Evolutionary conservation across 2,888 invertebrate genomes (phyloP).

Genomic region (Agrotis puta): DNA sequence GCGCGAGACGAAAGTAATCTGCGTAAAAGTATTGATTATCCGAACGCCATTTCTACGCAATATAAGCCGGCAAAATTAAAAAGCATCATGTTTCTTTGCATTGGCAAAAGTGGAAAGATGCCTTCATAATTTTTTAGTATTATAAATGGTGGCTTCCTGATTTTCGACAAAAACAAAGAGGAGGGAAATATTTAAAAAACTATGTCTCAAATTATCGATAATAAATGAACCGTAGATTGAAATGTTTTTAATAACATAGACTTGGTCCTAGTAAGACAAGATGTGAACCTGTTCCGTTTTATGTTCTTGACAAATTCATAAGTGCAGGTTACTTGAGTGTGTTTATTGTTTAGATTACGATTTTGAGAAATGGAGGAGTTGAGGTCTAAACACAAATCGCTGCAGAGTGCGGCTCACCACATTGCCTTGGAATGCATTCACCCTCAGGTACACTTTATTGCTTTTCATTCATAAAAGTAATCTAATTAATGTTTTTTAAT

Average conservation of each 20-base stretch:
- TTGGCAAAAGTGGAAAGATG: no score
- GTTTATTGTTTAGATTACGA: constrained; percentile 9
- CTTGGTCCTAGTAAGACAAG: constrained; percentile 9
- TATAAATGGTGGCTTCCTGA: constrained; percentile 21
- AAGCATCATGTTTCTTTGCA: constrained; percentile 2
- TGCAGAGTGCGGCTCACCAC: constrained; percentile 85
- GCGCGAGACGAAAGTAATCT: constrained; percentile 22
- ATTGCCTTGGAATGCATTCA: constrained; percentile 86
- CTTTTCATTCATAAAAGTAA: background rate
- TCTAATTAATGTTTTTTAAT: background rate
- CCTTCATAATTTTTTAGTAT: constrained; percentile 11
- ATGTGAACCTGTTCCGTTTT: constrained; percentile 33
- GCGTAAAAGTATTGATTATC: constrained; percentile 71
- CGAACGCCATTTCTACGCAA: constrained; percentile 68
- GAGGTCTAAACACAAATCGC: constrained; percentile 82
- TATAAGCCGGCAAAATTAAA: constrained; percentile 50
- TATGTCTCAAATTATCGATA: background rate
- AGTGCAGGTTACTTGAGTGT: constrained; percentile 12
- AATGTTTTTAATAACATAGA: background rate
- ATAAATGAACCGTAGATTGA: background rate
- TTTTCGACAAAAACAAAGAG: constrained; percentile 57
- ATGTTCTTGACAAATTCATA: background rate
- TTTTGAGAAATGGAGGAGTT: constrained; percentile 81
- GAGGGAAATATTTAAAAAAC: constrained; percentile 53
- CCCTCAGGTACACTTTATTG: constrained; percentile 75